A percentile compares a stretch with the other conserved stretches of the same genome.
phyloP scores from a whole-genome alignment of 2,113 vertebrate genomes.

The Baryphthengus martii region DNA sequence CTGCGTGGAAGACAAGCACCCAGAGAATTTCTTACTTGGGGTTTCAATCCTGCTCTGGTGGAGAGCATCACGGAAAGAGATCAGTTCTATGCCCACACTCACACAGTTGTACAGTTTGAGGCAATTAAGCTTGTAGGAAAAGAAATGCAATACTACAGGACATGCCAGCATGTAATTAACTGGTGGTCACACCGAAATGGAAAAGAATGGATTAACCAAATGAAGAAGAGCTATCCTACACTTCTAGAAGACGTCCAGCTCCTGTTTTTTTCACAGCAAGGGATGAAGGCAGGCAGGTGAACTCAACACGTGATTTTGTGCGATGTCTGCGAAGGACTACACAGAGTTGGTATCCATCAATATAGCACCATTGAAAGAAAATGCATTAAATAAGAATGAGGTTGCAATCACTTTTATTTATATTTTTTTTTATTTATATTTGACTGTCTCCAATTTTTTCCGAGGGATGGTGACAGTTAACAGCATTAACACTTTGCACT shows the following conservation, averaged over 20 bases:
- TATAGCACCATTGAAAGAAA: background rate
- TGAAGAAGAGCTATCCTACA: background rate
- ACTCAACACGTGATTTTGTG: background rate
- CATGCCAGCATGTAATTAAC: background rate
- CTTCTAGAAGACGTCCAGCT: background rate
- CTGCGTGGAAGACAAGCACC: background rate
- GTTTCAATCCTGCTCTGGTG: background rate
- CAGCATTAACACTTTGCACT: background rate
- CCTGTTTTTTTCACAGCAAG: background rate
- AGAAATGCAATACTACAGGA: background rate
- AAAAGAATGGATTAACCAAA: conserved; percentile 41
- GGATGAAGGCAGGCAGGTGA: background rate
- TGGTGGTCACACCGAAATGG: background rate
- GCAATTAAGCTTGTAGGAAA: background rate
- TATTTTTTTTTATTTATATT: no score
- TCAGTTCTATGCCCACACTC: background rate
- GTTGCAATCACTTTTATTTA: background rate
- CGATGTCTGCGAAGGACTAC: background rate
- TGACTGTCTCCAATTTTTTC: background rate
- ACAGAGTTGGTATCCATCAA: background rate
- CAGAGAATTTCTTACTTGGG: background rate
- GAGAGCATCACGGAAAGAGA: background rate
- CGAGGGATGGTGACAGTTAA: background rate
- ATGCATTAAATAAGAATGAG: background rate
- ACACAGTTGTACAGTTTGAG: background rate